phyloP scores from a whole-genome alignment of 2,888 invertebrate genomes.

The Parascotia fuliginaria region DNA sequence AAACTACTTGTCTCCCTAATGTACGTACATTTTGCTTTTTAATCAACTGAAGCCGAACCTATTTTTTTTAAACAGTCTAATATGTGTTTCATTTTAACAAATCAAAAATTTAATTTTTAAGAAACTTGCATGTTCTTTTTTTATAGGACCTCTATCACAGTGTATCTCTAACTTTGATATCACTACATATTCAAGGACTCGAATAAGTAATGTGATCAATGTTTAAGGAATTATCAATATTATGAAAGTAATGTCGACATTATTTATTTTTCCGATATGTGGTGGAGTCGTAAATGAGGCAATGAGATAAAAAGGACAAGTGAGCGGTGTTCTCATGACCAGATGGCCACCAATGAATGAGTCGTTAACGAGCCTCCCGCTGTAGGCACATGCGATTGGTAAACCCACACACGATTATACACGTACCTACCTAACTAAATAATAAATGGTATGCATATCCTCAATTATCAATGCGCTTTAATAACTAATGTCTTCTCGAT shows the following conservation, averaged over 20 bases:
- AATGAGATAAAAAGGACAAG: slow-evolving; percentile 54
- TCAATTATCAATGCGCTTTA: slow-evolving; percentile 17
- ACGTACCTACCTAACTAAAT: slow-evolving; percentile 22
- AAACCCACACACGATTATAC: slow-evolving; percentile 20
- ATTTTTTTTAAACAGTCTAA: too few species aligned
- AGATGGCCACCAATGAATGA: slow-evolving; percentile 77
- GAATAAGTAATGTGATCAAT: background rate
- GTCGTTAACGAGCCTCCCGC: slow-evolving; percentile 65
- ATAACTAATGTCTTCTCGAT: slow-evolving; percentile 12
- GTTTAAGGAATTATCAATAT: background rate
- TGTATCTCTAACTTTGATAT: too few species aligned
- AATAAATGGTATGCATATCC: slow-evolving; percentile 13
- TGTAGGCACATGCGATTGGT: slow-evolving; percentile 34
- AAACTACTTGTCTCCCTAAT: too few species aligned
- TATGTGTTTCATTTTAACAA: too few species aligned
- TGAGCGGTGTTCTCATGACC: slow-evolving; percentile 57
- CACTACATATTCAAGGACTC: background rate
- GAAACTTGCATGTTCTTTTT: too few species aligned
- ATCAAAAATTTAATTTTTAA: too few species aligned
- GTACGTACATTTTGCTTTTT: too few species aligned
- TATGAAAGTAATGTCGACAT: background rate
- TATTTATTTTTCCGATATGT: background rate
- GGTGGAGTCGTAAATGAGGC: slow-evolving; percentile 41
- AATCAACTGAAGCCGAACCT: too few species aligned
- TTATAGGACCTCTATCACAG: too few species aligned